These are phyloP conservation scores for Epirrita christyi DNA, from an alignment of 2,888 invertebrate genomes.

Conservation along the genomic window DNA sequence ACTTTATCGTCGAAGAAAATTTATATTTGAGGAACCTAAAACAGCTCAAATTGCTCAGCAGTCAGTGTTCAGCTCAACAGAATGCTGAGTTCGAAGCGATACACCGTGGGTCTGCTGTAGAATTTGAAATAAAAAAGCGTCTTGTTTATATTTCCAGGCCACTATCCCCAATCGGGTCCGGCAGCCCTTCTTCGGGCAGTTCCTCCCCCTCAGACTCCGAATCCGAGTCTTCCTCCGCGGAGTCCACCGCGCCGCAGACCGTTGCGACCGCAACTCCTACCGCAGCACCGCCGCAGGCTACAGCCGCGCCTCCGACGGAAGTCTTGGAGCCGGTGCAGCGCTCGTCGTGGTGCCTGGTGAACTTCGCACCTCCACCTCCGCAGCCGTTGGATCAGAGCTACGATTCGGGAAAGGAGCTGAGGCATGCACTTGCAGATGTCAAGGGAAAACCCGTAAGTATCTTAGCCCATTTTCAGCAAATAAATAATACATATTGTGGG, in stretches of 20 bases:
- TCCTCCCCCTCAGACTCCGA: conserved; percentile 61
- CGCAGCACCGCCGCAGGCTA: conserved; percentile 46
- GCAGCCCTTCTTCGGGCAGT: conserved; percentile 79
- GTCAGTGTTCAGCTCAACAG: too few species aligned
- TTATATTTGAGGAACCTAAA: too few species aligned
- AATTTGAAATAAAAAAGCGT: too few species aligned
- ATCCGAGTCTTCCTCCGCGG: conserved; percentile 85
- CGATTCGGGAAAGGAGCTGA: conserved; percentile 82
- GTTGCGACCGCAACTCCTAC: conserved; percentile 68
- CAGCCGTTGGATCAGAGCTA: conserved; percentile 72
- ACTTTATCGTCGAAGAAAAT: too few species aligned
- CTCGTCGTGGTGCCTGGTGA: conserved; percentile 78
- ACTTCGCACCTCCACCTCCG: conserved; percentile 71
- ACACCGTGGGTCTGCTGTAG: too few species aligned
- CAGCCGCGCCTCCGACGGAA: conserved; percentile 48
- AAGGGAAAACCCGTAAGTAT: conserved; percentile 74
- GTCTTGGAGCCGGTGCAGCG: conserved; percentile 62
- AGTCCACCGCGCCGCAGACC: conserved; percentile 85
- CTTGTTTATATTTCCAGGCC: conserved; percentile 56
- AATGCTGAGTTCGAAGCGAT: too few species aligned
- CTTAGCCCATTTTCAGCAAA: neutral
- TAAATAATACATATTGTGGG: too few species aligned
- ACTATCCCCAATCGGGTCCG: conserved; percentile 75
- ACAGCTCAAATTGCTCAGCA: too few species aligned
- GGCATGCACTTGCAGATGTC: conserved; percentile 83